These are phyloP conservation scores for Tetramorium alpestre DNA, from an alignment of 1,140 invertebrate genomes.

Conservation along the genomic window DNA sequence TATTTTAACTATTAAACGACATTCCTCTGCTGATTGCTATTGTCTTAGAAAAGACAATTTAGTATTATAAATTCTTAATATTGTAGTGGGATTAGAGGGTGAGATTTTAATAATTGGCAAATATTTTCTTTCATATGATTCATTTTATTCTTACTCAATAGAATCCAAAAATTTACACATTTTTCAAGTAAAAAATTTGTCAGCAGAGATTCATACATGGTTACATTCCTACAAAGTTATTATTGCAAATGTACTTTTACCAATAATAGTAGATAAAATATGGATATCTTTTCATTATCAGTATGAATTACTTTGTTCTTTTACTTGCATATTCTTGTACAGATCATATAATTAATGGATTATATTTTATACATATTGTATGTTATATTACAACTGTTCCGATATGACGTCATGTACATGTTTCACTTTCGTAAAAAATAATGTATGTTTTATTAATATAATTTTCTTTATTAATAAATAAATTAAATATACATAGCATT, in stretches of 20 bases:
- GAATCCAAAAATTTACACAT: not conserved
- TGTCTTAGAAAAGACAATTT: not conserved
- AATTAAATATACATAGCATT: too few species aligned
- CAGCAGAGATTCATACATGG: not conserved
- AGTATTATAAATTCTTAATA: not conserved
- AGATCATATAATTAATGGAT: too few species aligned
- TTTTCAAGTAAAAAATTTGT: not conserved
- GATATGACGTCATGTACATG: too few species aligned
- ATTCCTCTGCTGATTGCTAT: not conserved
- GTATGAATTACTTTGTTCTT: not conserved
- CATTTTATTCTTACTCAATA: not conserved
- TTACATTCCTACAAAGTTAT: not conserved
- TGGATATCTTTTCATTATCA: not conserved
- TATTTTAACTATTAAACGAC: not conserved
- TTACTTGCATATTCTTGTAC: too few species aligned
- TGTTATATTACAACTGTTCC: too few species aligned
- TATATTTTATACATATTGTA: too few species aligned
- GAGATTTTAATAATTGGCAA: not conserved
- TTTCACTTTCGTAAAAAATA: too few species aligned
- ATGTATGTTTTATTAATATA: too few species aligned
- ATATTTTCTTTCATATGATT: not conserved
- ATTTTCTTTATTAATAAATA: too few species aligned
- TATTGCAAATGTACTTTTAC: not conserved
- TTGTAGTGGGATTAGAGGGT: not conserved
- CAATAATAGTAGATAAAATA: not conserved